phyloP scores from a whole-genome alignment of 2,888 invertebrate species.

The Geotrupes spiniger region DNA sequence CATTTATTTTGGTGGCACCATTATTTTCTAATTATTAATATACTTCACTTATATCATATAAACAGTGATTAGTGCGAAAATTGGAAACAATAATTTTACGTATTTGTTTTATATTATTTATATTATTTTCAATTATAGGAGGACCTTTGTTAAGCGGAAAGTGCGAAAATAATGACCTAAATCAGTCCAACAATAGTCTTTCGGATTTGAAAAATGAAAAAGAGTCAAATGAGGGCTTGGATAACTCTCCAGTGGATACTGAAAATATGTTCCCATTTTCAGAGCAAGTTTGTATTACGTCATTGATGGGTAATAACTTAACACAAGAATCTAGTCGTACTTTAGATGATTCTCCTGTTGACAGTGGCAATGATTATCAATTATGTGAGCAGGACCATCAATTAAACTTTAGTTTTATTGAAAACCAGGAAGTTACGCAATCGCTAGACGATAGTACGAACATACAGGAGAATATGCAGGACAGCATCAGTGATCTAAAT shows the following conservation, averaged over 20 bases:
- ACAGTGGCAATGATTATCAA: slow-evolving; percentile 21
- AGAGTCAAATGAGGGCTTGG: slow-evolving; percentile 17
- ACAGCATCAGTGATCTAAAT: not conserved
- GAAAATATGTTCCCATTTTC: slow-evolving; percentile 24
- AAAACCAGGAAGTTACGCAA: not conserved
- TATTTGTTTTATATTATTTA: too few relatives aligned
- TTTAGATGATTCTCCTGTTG: slow-evolving; percentile 22
- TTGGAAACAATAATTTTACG: too few relatives aligned
- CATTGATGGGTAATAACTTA: slow-evolving; percentile 21
- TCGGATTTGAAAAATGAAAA: not conserved
- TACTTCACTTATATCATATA: too few relatives aligned
- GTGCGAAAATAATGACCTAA: slow-evolving; percentile 18
- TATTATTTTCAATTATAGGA: slow-evolving; percentile 7
- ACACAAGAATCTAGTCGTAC: slow-evolving; percentile 17
- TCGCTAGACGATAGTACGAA: too few relatives aligned
- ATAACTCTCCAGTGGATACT: slow-evolving; percentile 19
- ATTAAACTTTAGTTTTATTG: not conserved
- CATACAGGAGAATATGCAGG: too few relatives aligned
- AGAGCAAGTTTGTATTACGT: slow-evolving; percentile 16
- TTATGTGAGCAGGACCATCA: slow-evolving; percentile 14
- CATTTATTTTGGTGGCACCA: too few relatives aligned
- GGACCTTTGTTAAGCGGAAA: slow-evolving; percentile 24
- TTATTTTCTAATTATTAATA: too few relatives aligned
- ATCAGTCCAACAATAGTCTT: not conserved
- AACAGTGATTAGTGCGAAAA: too few relatives aligned